phyloP scores from a whole-genome alignment of 2,888 invertebrate genomes.

The Phragmatobia fuliginosa region DNA sequence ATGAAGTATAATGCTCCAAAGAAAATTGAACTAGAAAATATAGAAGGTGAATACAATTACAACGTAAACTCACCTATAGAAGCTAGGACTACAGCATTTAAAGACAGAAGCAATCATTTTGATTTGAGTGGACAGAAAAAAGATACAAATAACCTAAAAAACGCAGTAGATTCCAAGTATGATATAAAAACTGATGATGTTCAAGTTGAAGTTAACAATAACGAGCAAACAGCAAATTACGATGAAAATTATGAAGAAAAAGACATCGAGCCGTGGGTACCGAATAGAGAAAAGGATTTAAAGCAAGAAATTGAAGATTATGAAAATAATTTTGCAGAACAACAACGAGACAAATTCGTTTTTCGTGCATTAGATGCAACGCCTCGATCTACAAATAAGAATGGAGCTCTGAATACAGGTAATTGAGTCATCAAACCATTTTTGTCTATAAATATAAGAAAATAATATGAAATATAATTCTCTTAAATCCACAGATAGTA shows the following conservation, averaged over 20 bases:
- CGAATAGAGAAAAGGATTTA: not conserved
- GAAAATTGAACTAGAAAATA: not conserved
- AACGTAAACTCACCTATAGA: not conserved
- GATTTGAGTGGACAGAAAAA: not conserved
- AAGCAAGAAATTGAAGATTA: constrained; percentile 1
- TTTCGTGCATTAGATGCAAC: not conserved
- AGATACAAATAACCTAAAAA: not conserved
- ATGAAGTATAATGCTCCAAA: not conserved
- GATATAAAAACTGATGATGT: not conserved
- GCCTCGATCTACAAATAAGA: not conserved
- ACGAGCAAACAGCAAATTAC: not conserved
- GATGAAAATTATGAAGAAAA: not conserved
- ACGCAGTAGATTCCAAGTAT: not conserved
- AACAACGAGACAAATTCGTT: not conserved
- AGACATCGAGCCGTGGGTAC: not conserved
- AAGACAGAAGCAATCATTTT: not conserved
- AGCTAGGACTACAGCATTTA: not conserved
- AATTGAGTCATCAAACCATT: not conserved
- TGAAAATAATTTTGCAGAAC: not conserved
- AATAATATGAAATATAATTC: too few relatives aligned
- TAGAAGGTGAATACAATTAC: not conserved
- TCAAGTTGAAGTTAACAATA: not conserved
- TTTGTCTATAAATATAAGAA: too few relatives aligned
- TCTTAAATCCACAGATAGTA: not conserved
- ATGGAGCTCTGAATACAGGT: not conserved